Evolutionary conservation across 2,113 vertebrate species (phyloP).

Genomic region (Sus scrofa): DNA sequence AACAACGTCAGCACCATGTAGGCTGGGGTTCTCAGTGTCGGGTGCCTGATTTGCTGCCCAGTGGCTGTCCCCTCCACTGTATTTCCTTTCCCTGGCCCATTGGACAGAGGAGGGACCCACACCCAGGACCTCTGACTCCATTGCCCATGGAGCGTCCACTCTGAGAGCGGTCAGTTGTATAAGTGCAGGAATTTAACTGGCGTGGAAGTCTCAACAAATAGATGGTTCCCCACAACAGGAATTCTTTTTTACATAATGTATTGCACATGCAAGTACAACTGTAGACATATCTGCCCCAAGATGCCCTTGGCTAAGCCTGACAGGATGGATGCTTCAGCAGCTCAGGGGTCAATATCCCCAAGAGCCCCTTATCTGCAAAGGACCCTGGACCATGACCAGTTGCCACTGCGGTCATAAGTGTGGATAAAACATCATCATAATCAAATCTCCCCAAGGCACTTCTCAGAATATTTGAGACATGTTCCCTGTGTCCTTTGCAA

Average conservation of each 20-base stretch:
- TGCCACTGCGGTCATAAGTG: background rate
- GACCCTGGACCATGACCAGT: background rate
- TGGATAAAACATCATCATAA: background rate
- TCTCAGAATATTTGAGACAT: background rate
- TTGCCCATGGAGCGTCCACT: background rate
- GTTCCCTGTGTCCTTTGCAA: rapidly evolving
- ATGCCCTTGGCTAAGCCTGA: background rate
- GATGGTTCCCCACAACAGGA: background rate
- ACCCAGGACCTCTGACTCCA: background rate
- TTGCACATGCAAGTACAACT: background rate
- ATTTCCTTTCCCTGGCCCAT: background rate
- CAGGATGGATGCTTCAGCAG: background rate
- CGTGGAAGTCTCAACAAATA: background rate
- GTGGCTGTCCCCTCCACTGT: background rate
- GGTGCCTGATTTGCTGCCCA: background rate
- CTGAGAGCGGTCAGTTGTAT: background rate
- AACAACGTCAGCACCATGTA: background rate
- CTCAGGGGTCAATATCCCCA: background rate
- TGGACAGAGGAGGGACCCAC: too few species aligned
- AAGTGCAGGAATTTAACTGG: background rate
- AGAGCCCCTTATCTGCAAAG: background rate
- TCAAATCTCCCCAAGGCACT: background rate
- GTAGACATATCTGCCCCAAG: background rate
- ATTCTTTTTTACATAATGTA: background rate
- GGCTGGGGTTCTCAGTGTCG: background rate